Base-by-base conservation (phyloP, 2,797 vertebrate species). In the Yasuhikotakia modesta region DNA sequence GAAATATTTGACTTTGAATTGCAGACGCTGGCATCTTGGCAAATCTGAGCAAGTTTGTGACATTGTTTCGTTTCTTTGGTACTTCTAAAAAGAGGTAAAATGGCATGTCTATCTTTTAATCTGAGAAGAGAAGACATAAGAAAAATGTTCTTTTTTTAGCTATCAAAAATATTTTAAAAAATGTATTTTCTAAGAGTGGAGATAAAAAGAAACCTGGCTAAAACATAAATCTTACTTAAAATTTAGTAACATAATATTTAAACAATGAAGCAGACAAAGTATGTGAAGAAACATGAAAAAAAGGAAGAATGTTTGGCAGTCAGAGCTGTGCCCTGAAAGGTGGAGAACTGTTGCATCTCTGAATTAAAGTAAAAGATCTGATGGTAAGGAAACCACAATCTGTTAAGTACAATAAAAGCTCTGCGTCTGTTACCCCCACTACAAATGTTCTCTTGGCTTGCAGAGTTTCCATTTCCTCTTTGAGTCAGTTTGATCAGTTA, bases 401-500 rank as follows among this genome's bases (percentile, higher is more conserved):
- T 64, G 66, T 84, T 84, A 76, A 79, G 78, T 46, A 64, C 48
- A 77, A 84, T 81, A 79, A 79, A 81, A 63, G 32, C 67, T 70
- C 58, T 32, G 72, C 57, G 74, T 76, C 73, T 79, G 80, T 82
- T 71, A 84, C 61, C 76, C 7, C 27, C 73, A 55, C 53, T 71
- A 19, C 66, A 71, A 75, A 79, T 68, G 78, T 76, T 72, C 74
- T 67, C 72, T 57, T 69, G 80, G 75, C 82, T 77, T 50, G 53
- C 76, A 76, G 86, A 78, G 73, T 73, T 84, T 87, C 83, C 78
- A 70, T 68, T 81, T 82, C 72, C 68, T 77, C 72, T 76, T 69
- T 27, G 39, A 82, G 82, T 82, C 82, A 81, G 82, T 84, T 84
- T 85, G 82, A 86, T 85, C 84, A 86, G 83, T 84, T 86, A 84